phyloP scores from a whole-genome alignment of 2,113 vertebrate genomes.

The Gymnogyps californianus region DNA sequence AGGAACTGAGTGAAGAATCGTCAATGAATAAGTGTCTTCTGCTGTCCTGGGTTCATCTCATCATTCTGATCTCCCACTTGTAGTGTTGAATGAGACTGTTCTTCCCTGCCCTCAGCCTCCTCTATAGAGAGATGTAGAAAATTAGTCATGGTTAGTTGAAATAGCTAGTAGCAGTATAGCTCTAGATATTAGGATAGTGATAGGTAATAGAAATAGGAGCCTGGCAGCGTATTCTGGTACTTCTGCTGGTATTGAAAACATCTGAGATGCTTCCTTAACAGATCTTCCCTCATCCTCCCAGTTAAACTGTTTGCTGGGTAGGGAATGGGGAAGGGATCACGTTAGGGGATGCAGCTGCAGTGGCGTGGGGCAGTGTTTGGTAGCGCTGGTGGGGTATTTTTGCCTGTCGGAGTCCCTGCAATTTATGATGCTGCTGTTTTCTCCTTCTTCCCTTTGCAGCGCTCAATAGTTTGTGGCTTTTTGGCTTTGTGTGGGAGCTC shows the following conservation, averaged over 20 bases:
- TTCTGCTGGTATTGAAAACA: not conserved
- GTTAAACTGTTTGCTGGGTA: not conserved
- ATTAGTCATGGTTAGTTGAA: not conserved
- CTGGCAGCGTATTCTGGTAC: not conserved
- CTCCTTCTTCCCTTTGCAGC: not conserved
- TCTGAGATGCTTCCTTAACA: not conserved
- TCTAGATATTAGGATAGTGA: not conserved
- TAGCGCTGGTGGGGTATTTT: rapidly evolving
- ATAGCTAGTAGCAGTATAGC: not conserved
- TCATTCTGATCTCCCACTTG: not conserved
- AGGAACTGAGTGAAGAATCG: not conserved
- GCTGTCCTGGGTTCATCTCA: not conserved
- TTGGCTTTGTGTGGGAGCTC: not conserved
- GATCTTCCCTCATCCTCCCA: not conserved
- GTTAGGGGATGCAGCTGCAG: not conserved
- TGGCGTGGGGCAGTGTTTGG: rapidly evolving
- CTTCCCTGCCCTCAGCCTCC: not conserved
- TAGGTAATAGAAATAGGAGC: not conserved
- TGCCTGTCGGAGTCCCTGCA: not conserved
- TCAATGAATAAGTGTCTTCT: not conserved
- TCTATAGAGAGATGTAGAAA: not conserved
- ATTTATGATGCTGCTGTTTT: not conserved
- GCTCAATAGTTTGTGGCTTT: not conserved
- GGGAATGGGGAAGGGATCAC: not conserved
- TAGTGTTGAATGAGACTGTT: not conserved